Conservation (phyloP, 2,888 invertebrate species). For the Xanthia icteritia region DNA sequence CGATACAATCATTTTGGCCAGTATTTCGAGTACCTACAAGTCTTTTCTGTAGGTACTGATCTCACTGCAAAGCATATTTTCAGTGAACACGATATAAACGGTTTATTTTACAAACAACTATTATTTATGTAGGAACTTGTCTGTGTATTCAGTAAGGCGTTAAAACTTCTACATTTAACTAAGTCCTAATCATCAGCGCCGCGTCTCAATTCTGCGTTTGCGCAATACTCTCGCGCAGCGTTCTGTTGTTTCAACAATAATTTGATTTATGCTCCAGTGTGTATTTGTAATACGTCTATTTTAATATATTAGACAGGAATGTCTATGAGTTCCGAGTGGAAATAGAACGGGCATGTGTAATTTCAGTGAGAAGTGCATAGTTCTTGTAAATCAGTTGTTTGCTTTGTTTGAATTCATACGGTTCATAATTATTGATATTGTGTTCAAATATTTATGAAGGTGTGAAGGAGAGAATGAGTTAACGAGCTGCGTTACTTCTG, state of each 20-base stretch:
- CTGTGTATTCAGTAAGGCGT: background rate
- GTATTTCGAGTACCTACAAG: background rate
- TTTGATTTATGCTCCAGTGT: constrained; percentile 68
- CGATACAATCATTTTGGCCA: too few species aligned
- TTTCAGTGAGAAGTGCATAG: constrained; percentile 63
- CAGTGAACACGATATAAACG: background rate
- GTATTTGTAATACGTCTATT: constrained; percentile 70
- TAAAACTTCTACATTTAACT: constrained; percentile 8
- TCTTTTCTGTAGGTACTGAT: background rate
- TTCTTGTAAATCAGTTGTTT: constrained; percentile 59
- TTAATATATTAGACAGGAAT: constrained; percentile 74
- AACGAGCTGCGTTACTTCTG: constrained; percentile 9
- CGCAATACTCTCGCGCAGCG: constrained; percentile 30
- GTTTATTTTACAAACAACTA: background rate
- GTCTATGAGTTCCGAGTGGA: constrained; percentile 68
- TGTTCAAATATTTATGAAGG: constrained; percentile 38
- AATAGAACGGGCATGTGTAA: constrained; percentile 71
- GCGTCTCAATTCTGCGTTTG: constrained; percentile 41
- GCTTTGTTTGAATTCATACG: constrained; percentile 48
- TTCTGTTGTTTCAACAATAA: constrained; percentile 68
- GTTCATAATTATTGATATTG: constrained; percentile 48
- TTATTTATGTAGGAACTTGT: background rate
- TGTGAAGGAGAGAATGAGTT: constrained; percentile 12
- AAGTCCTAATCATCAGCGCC: constrained; percentile 27
- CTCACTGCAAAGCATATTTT: background rate